Conservation (phyloP, 2,113 vertebrate species). For the Stigmatopora argus region DNA sequence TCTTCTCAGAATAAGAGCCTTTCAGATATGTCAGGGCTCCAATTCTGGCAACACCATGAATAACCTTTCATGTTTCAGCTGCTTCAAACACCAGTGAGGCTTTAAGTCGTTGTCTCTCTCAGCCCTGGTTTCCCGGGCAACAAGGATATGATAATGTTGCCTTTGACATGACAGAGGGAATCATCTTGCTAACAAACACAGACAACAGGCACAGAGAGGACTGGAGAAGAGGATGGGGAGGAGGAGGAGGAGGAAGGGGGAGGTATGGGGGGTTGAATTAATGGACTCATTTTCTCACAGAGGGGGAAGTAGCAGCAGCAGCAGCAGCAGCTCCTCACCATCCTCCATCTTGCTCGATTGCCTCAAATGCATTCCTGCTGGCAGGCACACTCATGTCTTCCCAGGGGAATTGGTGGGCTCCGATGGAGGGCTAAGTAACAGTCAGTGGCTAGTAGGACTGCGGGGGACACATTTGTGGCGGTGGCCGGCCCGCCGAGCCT, state of each 20-base stretch:
- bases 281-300: conserved; percentile 71
- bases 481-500: conserved; percentile 50
- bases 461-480: conserved; percentile 52
- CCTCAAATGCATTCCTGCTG: conserved; percentile 59
- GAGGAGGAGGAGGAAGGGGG: neutral
- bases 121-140: conserved; percentile 70
- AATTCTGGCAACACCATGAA: conserved; percentile 46
- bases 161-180: conserved; percentile 75
- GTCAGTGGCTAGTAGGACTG: conserved; percentile 48
- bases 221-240: conserved; percentile 30
- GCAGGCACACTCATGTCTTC: conserved; percentile 56
- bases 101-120: conserved; percentile 64
- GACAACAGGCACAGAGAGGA: conserved; percentile 69
- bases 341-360: conserved; percentile 65
- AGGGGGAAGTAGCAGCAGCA: conserved; percentile 53
- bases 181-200: conserved; percentile 74
- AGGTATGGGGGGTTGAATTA: conserved; percentile 55
- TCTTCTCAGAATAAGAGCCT: conserved; percentile 36
- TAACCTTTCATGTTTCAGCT: conserved; percentile 68
- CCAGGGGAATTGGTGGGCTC: conserved; percentile 56
- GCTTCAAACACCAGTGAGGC: conserved; percentile 58
- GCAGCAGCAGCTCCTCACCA: conserved; percentile 49
- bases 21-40: conserved; percentile 41
- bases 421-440: conserved; percentile 64
- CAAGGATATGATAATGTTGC: conserved; percentile 75